These are phyloP conservation scores for Poeciliopsis occidentalis DNA, from an alignment of 2,113 vertebrate species.

Conservation along the genomic window DNA sequence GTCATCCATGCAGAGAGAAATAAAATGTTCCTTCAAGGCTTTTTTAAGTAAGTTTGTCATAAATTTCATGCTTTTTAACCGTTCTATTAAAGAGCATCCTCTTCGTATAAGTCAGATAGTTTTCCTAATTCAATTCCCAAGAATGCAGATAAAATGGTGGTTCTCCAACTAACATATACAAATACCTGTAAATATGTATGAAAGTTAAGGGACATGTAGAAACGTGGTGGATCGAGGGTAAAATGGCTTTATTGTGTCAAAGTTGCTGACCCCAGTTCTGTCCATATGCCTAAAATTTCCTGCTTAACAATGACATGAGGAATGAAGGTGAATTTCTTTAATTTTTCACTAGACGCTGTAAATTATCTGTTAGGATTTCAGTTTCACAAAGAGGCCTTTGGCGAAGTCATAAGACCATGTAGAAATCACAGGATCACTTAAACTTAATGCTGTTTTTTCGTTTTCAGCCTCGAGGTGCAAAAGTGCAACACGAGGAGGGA, in stretches of 20 bases:
- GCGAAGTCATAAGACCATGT: conserved; percentile 30
- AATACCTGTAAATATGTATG: too few species aligned
- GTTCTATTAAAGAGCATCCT: too few species aligned
- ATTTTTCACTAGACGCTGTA: conserved; percentile 17
- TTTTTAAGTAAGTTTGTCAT: too few species aligned
- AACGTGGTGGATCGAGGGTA: background rate
- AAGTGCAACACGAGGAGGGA: background rate
- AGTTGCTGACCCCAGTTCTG: background rate
- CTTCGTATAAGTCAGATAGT: too few species aligned
- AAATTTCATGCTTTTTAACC: too few species aligned
- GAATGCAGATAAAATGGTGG: too few species aligned
- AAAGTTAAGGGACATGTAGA: too few species aligned
- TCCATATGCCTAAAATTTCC: background rate
- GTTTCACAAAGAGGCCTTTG: conserved; percentile 12
- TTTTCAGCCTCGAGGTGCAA: conserved; percentile 6
- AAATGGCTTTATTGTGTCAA: background rate
- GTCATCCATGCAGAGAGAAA: background rate
- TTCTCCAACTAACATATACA: too few species aligned
- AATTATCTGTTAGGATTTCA: background rate
- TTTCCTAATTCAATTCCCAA: too few species aligned
- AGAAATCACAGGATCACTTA: conserved; percentile 23
- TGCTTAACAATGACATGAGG: background rate
- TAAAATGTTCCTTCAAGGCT: too few species aligned
- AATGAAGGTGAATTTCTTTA: background rate
- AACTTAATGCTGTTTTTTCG: conserved; percentile 7